Evolutionary conservation across 2,113 vertebrate species (phyloP), one percentile per base, ranked within the genome.

Genomic region (Upupa epops): DNA sequence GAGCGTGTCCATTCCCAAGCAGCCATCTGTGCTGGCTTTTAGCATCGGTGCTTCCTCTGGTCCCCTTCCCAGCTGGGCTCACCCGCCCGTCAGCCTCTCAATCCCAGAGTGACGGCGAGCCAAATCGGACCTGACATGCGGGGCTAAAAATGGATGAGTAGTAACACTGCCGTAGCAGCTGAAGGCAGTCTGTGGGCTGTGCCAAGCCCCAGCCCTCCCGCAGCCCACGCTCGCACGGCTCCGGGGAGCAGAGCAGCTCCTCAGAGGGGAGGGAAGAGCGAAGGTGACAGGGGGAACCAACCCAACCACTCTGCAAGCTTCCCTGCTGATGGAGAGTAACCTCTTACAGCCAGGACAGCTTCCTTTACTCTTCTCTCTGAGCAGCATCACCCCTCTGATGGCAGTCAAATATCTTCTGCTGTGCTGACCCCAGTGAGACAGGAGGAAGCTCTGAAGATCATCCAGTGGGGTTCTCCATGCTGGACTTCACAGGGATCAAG

Each of bases 111-210:
- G 86, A 86, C 1, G 73, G 60, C 0, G 28, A 96, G 89, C 86
- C 81, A 45, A 81, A 92, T 13, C 5, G 54, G 94, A 92, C 89
- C 45, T 60, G 89, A 75, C 83, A 46, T 2, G 61, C 3, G 1
- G 3, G 9, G 16, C 92, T 95, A 89, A 89, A 94, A 95, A 74
- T 14, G 79, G 92, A 59, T 54, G 70, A 29, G 8, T 93, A 95
- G 95, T 95, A 96, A 95, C 88, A 24, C 88, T 0, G 65, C 91
- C 77, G 89, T 94, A 90, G 95, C 92, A 94, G 95, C 94, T 88
- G 83, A 84, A 95, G 92, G 92, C 91, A 83, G 81, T 7, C 13
- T 5, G 91, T 7, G 40, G 92, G 94, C 92, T 90, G 89, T 81
- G 92, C 94, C 94, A 77, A 95, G 86, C 92, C 89, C 40, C 0